Evolutionary conservation across 2,888 invertebrate genomes (phyloP), one percentile per base, ranked within the genome.

Genomic region (Coleophora deauratella): DNA sequence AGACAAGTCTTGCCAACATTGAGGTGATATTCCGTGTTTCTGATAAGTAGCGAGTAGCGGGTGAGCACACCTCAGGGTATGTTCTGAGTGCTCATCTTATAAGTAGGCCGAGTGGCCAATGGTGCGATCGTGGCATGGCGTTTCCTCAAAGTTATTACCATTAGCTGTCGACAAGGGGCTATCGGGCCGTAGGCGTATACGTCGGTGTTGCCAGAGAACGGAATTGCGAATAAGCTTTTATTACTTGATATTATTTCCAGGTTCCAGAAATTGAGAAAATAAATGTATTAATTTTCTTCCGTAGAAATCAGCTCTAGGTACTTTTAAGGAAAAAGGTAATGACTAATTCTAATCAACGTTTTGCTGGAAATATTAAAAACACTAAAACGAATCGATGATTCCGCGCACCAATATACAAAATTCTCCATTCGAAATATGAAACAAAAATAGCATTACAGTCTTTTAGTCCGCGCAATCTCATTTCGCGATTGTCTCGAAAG

Each of bases 131-230:
- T 62, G 54, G 54, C 62, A 68, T 62, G 54, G 54, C 62, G 68
- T 72, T 73, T 70, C 68, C 67, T 66, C 56, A 56, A 71, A 66
- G 68, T 71, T 73, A 73, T 76, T 74, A 21, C 21, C 21, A 21
- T 21, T 4, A 72, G 56, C 55, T 55, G 65, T 66, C 71, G 56
- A 66, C 67, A 61, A 66, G 70, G 66, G 66, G 69, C 59, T 62
- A 56, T 62, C 59, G 44, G 51, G 51, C 57, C 49, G 56, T 55
- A 62, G 57, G 57, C 58, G 52, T 55, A 59, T 50, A 45, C 53
- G 52, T 51, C 55, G 51, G 31, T 21, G 21, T 21, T 21, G 21
- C 21, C 21, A 21, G 21, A 21, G 21, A 21, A 6, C 21, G 21
- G 13, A 10, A 14, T 9, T n/a, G 32, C n/a, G 40, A 37, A 33